Base-by-base conservation (phyloP, 2,797 vertebrate genomes). In the Sciaenops ocellatus region DNA sequence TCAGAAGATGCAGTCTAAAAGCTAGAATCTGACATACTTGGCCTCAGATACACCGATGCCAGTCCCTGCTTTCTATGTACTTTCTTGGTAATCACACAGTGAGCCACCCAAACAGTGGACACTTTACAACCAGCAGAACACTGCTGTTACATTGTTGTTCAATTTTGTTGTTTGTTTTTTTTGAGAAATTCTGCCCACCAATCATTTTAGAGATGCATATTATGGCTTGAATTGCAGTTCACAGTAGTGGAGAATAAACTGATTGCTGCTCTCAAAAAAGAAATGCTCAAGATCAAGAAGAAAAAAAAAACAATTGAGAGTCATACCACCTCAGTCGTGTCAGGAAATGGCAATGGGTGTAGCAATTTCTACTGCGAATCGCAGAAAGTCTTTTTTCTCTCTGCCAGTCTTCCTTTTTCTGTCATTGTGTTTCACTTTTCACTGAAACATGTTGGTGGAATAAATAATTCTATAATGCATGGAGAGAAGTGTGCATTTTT, bases 361-460 rank as follows among this genome's bases (percentile, higher is more conserved):
- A 57, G 44, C 51, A 22, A 47, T 59, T 60, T 79, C n/a, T 57
- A 24, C 69, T 68, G 30, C 28, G 2, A 44, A 46, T 51, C 5
- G 73, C 34, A 38, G 34, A 38, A 38, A 38, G 34, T 38, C 6
- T 79, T 83, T 77, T 64, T 69, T 82, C 82, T 84, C 69, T 59
- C 38, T 82, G 65, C 69, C 56, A 80, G 50, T 48, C 61, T 78
- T 64, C 26, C 18, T 83, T 82, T 85, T 71, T 84, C 72, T 80
- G 67, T 76, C 73, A 73, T 38, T 15, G 5, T 63, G 62, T 82
- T 60, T 87, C 76, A 76, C 65, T 77, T 47, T 62, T 17, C 41
- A 15, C 41, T 76, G 73, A 85, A 54, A 80, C 54, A 12, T 70
- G 82, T 82, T 63, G 84, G 83, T 82, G 90, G 85, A 90, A 90